Base-by-base conservation (phyloP, 2,888 invertebrate genomes). In the Glaucopsyche alexis region DNA sequence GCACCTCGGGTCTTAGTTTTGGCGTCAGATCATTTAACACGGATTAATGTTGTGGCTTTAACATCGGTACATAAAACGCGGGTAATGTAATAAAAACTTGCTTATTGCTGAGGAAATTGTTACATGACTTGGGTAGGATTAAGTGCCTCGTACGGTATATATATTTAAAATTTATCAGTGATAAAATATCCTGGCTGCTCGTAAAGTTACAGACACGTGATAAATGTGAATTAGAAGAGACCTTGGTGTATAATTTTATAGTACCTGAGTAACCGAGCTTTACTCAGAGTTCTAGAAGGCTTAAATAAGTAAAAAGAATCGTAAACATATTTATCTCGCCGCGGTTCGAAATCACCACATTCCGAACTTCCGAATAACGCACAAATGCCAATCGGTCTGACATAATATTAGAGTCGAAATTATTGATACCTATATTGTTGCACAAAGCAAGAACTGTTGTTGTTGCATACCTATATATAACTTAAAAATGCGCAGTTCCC, bases 1-100 rank as follows among this genome's bases (percentile, higher is more conserved):
- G 80, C 76, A 77, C 75, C 78, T 74, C 72, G 80, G 78, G 79
- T 80, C 75, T 77, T 72, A 72, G 74, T 72, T 47, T 73, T 74
- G 71, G 79, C 77, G 78, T 79, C 79, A 81, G 81, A 82, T 85
- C 84, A 84, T 86, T 86, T 84, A 86, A 86, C 82, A 79, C 79
- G 82, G 83, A 84, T 85, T 86, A 85, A 86, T 83, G 85, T 78
- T 67, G 81, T 77, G 74, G 78, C 78, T 77, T 79, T 80, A 81
- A 52, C 71, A 71, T 47, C 50, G 72, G 70, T 52, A 74, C 67
- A 72, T 72, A 72, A 65, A 74, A 74, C 67, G 71, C 71, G 74
- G 75, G 75, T 75, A 72, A 76, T 82, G 81, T 81, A 82, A 81
- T 81, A 83, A 81, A 76, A 76, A 76, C 72, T 74, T 72, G 72